Percentiles rank a stretch among this genome's conserved stretches.
phyloP scores from a whole-genome alignment of 1,140 invertebrate genomes.

The Drosophila neocordata region DNA sequence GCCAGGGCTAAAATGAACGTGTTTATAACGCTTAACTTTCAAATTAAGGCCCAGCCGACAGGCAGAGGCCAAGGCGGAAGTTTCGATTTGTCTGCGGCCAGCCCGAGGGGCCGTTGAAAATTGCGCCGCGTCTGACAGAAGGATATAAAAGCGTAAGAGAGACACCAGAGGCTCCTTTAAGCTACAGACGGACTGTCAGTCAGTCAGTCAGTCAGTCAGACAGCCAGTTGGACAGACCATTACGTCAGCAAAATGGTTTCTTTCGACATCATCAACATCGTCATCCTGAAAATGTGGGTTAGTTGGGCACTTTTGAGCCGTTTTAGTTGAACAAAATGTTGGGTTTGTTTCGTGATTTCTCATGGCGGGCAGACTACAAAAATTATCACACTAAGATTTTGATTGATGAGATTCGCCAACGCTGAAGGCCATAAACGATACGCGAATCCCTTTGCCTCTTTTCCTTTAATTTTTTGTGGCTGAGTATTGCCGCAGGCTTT shows the following conservation, averaged over 20 bases:
- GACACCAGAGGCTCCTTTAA: slow-evolving; percentile 23
- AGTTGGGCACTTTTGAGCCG: slow-evolving; percentile 45
- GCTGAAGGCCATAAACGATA: slow-evolving; percentile 34
- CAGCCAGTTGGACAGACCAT: slow-evolving; percentile 22
- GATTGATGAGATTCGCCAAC: slow-evolving; percentile 70
- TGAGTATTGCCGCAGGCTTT: slow-evolving; percentile 57
- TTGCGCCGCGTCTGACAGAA: slow-evolving; percentile 50
- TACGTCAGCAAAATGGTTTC: slow-evolving; percentile 43
- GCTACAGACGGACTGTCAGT: not conserved
- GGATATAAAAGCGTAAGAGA: slow-evolving; percentile 27
- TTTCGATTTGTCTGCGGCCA: slow-evolving; percentile 72
- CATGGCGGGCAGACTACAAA: slow-evolving; percentile 62
- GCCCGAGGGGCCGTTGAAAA: slow-evolving; percentile 57
- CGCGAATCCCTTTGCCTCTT: not conserved
- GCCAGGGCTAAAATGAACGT: slow-evolving; percentile 64
- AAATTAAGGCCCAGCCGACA: slow-evolving; percentile 57
- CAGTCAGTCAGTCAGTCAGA: not conserved
- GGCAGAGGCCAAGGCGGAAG: slow-evolving; percentile 65
- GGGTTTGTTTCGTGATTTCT: slow-evolving; percentile 60
- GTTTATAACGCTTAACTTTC: slow-evolving; percentile 79
- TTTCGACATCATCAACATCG: slow-evolving; percentile 21
- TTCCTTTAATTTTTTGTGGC: slow-evolving; percentile 23
- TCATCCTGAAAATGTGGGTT: slow-evolving; percentile 67
- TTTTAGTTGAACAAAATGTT: slow-evolving; percentile 64
- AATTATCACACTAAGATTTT: slow-evolving; percentile 76